Base-by-base conservation (phyloP, 2,797 vertebrate genomes). In the Chelon labrosus region DNA sequence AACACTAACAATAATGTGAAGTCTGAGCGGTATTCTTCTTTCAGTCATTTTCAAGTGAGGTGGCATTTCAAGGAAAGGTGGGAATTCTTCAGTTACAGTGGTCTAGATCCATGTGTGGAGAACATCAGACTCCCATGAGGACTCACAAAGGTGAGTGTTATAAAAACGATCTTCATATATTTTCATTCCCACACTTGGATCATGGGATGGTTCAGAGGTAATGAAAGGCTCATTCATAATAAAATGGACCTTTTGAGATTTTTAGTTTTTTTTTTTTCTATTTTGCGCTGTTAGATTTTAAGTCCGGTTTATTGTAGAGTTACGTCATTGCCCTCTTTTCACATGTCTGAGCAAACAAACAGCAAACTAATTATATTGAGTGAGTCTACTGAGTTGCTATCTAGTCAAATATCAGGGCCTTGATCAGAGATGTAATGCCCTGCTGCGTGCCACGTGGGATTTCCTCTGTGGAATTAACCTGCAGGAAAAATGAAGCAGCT, bases 121-220 rank as follows among this genome's bases (percentile, higher is more conserved):
- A 85, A 76, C 82, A 42, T 31, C 84, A 77, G 64, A 78, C 65
- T 82, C 54, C 58, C 56, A 70, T 22, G 79, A 85, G 44, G 78
- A 76, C 84, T 90, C 82, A 87, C 83, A 42, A 85, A 92, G 91
- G 92, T 93, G 91, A 93, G 92, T 93, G 77, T 69, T 63, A 42
- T 14, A 44, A 60, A 71, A 68, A 46, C 47, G 44, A 53, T 59
- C 27, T 69, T 44, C 79, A 59, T 47, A 63, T 69, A 6, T 67
- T 47, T 17, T 74, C 73, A 77, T 56, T 64, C 54, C 46, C 63
- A 22, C 50, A 75, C 56, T 68, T 61, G 67, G 56, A 73, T 69
- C 55, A 61, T 78, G 76, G 69, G 73, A 49, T 65, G 47, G 56
- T 47, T 81, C 51, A 63, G 85, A 84, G 85, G 72, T 88, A 83